Evolutionary conservation across 2,797 vertebrate genomes (phyloP), one percentile per base, ranked within the genome.

Genomic region (Chromis chromis): DNA sequence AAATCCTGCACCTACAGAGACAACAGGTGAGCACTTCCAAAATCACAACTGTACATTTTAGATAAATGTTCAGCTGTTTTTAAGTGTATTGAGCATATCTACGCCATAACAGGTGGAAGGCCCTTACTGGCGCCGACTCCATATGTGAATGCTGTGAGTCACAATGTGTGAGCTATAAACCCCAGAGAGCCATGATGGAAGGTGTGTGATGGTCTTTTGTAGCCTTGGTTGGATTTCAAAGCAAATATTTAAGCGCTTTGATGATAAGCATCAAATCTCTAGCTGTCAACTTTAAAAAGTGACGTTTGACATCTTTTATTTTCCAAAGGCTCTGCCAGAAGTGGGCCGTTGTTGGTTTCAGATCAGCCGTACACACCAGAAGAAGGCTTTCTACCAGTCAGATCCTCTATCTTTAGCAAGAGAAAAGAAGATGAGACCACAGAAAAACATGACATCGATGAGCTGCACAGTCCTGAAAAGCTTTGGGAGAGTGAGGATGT

Each of bases 131-230:
- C 13, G 74, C 89, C 0, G 55, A 94, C 79, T 84, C 84, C 11
- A 59, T 93, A 59, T 95, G 94, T 49, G 74, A 89, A 6, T 95
- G 94, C 83, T 95, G 94, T 57, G 91, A 94, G 27, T 89, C 83
- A 1, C 69, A 78, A 13, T 95, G 94, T 77, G 82, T 78, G 56
- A 82, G 69, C 4, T 76, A 85, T 8, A 92, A 90, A 84, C 17
- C 50, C 14, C 73, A 53, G 49, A 89, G 77, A 53, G 82, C 73
- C 54, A 75, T 88, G 62, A 74, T 75, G 61, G 83, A 93, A 88
- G 94, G 94, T 91, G 54, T 71, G 75, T 65, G 27, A 8, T 5
- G 2, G 2, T 4, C 0, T 28, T 33, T 74, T 39, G 28, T 8
- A 7, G 10, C 5, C 4, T 9, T 13, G 4, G 19, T 39, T 19